Evolutionary conservation across 30 jellyfish, hydroid and myxozoan species (phyloP).

Genomic region (Turritopsis rubra): DNA sequence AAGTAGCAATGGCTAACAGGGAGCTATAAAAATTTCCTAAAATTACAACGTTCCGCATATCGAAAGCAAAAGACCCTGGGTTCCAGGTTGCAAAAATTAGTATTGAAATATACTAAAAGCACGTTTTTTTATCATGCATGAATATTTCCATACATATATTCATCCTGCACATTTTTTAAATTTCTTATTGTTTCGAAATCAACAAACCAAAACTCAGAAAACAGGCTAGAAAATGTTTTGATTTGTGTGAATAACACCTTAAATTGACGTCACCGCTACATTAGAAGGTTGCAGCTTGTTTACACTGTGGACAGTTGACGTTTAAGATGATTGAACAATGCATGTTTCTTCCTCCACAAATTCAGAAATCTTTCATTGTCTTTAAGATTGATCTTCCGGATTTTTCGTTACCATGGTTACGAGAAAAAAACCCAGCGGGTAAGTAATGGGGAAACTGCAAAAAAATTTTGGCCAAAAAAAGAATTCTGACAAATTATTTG

Average conservation of each 20-base stretch:
- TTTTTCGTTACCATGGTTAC: neutral
- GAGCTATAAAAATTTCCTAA: too few species aligned
- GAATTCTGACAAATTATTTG: too few species aligned
- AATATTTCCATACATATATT: neutral
- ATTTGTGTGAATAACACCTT: neutral
- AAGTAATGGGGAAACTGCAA: too few species aligned
- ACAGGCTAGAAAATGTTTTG: neutral
- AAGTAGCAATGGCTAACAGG: too few species aligned
- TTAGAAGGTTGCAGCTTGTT: neutral
- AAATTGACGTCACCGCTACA: neutral
- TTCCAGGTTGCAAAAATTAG: too few species aligned
- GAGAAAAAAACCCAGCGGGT: too few species aligned
- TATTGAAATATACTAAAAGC: too few species aligned
- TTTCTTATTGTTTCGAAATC: neutral
- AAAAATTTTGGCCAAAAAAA: too few species aligned
- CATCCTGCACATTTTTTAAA: neutral
- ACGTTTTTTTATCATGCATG: too few species aligned
- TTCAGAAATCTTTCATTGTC: neutral
- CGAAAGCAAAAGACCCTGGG: too few species aligned
- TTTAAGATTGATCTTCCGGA: neutral
- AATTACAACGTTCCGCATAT: too few species aligned
- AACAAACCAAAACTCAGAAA: too few species aligned
- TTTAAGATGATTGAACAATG: neutral
- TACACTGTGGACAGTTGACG: neutral
- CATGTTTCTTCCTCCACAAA: neutral